These are phyloP conservation scores for Malacoraja senta DNA, from an alignment of 2,797 vertebrate genomes.

Conservation along the genomic window DNA sequence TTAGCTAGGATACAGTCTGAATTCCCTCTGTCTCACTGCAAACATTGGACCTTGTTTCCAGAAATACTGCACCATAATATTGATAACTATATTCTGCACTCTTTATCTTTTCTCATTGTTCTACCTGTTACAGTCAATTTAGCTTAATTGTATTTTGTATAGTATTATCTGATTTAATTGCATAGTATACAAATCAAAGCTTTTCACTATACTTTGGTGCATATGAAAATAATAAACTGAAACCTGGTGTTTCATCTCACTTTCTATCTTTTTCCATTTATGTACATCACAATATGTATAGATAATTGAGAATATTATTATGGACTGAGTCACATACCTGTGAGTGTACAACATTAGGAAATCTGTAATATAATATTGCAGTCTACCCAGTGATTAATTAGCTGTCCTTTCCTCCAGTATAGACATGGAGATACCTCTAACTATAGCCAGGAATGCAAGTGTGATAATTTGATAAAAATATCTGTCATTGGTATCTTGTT, in stretches of 20 bases:
- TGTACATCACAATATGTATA: neutral
- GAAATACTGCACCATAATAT: no score
- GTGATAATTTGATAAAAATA: slow-evolving; percentile 51
- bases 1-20: no score
- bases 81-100: no score
- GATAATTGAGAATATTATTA: neutral
- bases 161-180: no score
- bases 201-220: no score
- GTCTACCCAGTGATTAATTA: slow-evolving; percentile 42
- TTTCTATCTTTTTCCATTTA: neutral
- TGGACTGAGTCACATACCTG: neutral
- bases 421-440: slow-evolving; percentile 51
- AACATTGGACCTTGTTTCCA: no score
- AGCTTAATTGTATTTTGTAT: no score
- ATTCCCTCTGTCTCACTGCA: no score
- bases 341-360: neutral
- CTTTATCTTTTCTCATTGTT: no score
- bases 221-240: no score
- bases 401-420: slow-evolving; percentile 42
- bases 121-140: no score
- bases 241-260: neutral
- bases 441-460: slow-evolving; percentile 61
- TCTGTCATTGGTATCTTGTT: slow-evolving; percentile 43
- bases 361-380: slow-evolving; percentile 39
- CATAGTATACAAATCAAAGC: no score